Evolutionary conservation across 2,888 invertebrate species (phyloP), one percentile per base, ranked within the genome.

Genomic region (Aleiodes alternator): DNA sequence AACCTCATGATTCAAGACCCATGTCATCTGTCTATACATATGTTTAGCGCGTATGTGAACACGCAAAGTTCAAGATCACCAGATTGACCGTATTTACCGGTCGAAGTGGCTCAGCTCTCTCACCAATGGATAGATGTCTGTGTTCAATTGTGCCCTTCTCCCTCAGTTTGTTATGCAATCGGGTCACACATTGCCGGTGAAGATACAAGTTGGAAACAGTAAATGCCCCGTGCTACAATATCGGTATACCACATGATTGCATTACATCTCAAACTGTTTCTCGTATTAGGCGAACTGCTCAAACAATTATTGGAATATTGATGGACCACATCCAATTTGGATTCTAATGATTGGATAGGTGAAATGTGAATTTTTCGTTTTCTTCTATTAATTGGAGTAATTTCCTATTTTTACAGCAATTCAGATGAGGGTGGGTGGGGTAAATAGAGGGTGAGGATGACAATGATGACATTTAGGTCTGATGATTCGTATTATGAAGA

Each of bases 61-160:
- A n/a, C 48, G 43, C 57, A 70, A 70, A 71, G 70, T 71, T 71
- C 70, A 71, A 71, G 70, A 71, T 71, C 70, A 59, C 56, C 57
- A 57, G 51, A 71, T 70, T 71, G 70, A 71, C 70, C 70, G 59
- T 71, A 50, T 59, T 29, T 48, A 31, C 48, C 51, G 57, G 57
- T 53, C 38, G 31, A 50, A 14, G 14, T 71, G 70, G 48, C 43
- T 43, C 43, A n/a, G 31, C 51, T 53, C 51, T 53, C 51, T 23
- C 50, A 51, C 70, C 4, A 43, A 43, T 43, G 43, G 9, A 34
- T 59, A 23, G 29, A 50, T n/a, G 64, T 48, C 64, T 64, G 43
- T 43, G 43, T 11, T 64, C 23, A 34, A 16, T 23, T 11, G 23
- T 48, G 14, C 43, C 43, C 38, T 64, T 64, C 64, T 48, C 64